Conservation (phyloP, 2,113 vertebrate species). For the Pavo muticus region DNA sequence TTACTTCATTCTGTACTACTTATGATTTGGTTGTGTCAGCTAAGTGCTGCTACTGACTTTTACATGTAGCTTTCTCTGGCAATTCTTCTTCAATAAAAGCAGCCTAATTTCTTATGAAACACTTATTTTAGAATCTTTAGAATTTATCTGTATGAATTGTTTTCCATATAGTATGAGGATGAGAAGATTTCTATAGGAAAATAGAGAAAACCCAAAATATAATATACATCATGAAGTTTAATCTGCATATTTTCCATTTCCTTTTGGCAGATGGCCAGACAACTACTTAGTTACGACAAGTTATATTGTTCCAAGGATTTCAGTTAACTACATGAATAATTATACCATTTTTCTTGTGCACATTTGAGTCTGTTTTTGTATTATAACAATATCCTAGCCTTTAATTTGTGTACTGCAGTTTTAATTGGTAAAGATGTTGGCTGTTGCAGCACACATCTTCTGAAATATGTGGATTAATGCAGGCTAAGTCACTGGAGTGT, state of each 20-base stretch:
- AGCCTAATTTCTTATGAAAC: not conserved
- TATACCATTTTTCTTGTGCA: not conserved
- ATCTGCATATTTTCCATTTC: not conserved
- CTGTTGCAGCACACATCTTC: not conserved
- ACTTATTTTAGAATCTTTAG: not conserved
- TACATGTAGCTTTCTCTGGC: not conserved
- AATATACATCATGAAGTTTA: not conserved
- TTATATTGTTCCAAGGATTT: not conserved
- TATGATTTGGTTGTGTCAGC: not conserved
- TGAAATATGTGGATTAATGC: not conserved
- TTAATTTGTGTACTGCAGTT: not conserved
- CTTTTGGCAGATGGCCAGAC: not conserved
- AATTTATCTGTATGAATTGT: not conserved
- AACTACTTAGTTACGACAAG: not conserved
- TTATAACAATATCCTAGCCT: not conserved
- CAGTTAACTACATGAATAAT: conserved; percentile 24
- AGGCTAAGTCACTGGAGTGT: not conserved
- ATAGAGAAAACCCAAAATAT: not conserved
- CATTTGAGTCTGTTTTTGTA: not conserved
- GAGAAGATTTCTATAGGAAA: not conserved
- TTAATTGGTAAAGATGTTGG: conserved; percentile 1
- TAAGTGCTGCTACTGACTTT: not conserved
- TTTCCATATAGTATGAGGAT: not conserved
- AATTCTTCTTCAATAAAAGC: not conserved
- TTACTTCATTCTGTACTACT: not conserved